phyloP scores from a whole-genome alignment of 2,888 invertebrate genomes.

The Heterodera filipjevi region DNA sequence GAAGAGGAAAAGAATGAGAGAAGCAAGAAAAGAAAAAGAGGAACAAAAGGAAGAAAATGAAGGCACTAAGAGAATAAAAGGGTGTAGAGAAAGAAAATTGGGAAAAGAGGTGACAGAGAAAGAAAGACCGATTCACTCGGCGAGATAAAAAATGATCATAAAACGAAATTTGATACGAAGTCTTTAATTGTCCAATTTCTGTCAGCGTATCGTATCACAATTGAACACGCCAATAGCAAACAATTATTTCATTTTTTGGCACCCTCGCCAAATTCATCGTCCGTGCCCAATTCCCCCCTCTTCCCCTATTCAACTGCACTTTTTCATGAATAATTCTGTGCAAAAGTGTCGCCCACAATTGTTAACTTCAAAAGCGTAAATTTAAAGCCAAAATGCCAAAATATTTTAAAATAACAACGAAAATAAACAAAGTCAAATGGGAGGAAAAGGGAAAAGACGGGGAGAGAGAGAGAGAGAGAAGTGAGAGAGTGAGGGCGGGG shows the following conservation, averaged over 20 bases:
- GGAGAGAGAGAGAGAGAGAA: too few relatives aligned
- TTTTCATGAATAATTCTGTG: conserved; percentile 7
- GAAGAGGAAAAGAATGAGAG: neutral
- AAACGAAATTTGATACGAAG: neutral
- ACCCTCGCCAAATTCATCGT: neutral
- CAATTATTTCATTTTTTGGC: neutral
- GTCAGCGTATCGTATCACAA: neutral
- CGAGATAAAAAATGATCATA: neutral
- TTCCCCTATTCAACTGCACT: neutral
- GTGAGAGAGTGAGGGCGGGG: neutral
- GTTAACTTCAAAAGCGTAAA: neutral
- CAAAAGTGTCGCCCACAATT: conserved; percentile 1
- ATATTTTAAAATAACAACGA: neutral
- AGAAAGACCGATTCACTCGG: too few relatives aligned
- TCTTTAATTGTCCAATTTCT: neutral
- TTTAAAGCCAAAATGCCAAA: neutral
- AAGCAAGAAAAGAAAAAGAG: neutral
- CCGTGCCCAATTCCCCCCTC: neutral
- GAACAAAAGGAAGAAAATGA: neutral
- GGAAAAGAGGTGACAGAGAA: neutral
- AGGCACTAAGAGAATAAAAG: neutral
- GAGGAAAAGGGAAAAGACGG: neutral
- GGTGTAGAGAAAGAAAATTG: too few relatives aligned
- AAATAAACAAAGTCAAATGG: neutral
- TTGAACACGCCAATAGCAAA: neutral